These are phyloP conservation scores for Hypena proboscidalis DNA, from an alignment of 2,888 invertebrate genomes.

Conservation along the genomic window DNA sequence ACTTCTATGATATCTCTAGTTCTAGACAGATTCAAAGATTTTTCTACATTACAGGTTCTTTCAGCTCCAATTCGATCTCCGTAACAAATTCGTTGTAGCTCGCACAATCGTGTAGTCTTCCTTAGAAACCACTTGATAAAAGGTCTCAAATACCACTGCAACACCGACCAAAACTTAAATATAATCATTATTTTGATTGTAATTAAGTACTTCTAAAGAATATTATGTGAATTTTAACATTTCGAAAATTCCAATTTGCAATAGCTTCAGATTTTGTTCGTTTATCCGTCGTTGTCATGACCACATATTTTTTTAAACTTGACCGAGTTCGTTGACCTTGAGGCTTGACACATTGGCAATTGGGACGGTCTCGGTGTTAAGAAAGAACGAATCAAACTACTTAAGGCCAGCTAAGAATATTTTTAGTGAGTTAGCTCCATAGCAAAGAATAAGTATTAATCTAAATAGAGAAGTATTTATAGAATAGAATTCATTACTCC, in stretches of 20 bases:
- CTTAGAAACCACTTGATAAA: slow-evolving; percentile 95
- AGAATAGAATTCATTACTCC: too few relatives aligned
- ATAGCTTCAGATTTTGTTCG: slow-evolving; percentile 14
- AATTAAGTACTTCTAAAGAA: slow-evolving; percentile 6
- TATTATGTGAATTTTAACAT: slow-evolving; percentile 1
- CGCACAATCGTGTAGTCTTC: slow-evolving; percentile 94
- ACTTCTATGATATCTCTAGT: slow-evolving; percentile 88
- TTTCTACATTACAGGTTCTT: slow-evolving; percentile 90
- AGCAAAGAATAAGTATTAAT: too few relatives aligned
- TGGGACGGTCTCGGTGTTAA: slow-evolving; percentile 94
- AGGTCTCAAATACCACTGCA: slow-evolving; percentile 90
- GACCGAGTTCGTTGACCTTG: not conserved
- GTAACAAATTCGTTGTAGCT: slow-evolving; percentile 96
- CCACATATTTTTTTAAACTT: slow-evolving; percentile 35
- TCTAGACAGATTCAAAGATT: slow-evolving; percentile 89
- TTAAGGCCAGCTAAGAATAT: too few relatives aligned
- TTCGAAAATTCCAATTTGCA: slow-evolving; percentile 23
- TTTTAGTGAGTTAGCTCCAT: too few relatives aligned
- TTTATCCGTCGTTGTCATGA: slow-evolving; percentile 50
- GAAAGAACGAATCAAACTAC: slow-evolving; percentile 86
- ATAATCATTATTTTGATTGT: slow-evolving; percentile 62
- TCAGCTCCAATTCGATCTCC: slow-evolving; percentile 90
- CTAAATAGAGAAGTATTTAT: too few relatives aligned
- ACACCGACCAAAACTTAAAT: slow-evolving; percentile 71
- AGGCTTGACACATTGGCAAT: slow-evolving; percentile 86